Conservation (phyloP, 1,140 invertebrate genomes). For the Listronotus oregonensis region DNA sequence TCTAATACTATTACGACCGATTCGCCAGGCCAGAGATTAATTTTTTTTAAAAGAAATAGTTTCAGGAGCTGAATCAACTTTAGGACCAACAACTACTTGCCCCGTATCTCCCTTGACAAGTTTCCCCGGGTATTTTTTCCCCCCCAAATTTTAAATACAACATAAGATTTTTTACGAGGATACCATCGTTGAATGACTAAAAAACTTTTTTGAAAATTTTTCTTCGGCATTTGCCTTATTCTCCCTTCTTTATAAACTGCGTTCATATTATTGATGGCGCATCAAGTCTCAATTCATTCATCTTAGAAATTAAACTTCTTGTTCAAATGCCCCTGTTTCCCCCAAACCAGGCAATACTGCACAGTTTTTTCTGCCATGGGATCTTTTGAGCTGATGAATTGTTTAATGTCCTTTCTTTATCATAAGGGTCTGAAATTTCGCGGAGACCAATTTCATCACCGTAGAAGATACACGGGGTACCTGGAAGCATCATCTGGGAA, state of each 20-base stretch:
- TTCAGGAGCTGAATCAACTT: slow-evolving; percentile 61
- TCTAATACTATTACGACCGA: slow-evolving; percentile 52
- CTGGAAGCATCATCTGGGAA: slow-evolving; percentile 75
- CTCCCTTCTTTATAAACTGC: slow-evolving; percentile 66
- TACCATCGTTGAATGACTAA: slow-evolving; percentile 76
- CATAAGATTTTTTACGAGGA: slow-evolving; percentile 74
- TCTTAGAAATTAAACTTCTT: slow-evolving; percentile 60
- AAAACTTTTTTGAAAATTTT: slow-evolving; percentile 65
- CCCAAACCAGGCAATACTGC: slow-evolving; percentile 65
- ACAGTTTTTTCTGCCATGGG: slow-evolving; percentile 59
- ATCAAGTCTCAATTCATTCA: slow-evolving; percentile 62
- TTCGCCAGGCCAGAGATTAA: slow-evolving; percentile 58
- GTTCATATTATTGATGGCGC: slow-evolving; percentile 74
- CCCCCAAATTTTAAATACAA: slow-evolving; percentile 74
- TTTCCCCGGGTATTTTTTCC: slow-evolving; percentile 65
- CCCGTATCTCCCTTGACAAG: slow-evolving; percentile 75
- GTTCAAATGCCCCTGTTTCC: slow-evolving; percentile 56
- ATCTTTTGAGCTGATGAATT: slow-evolving; percentile 71
- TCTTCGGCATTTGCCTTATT: slow-evolving; percentile 68
- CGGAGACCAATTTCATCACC: slow-evolving; percentile 75
- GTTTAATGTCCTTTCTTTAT: slow-evolving; percentile 65
- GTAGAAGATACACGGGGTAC: slow-evolving; percentile 80
- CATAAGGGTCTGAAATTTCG: slow-evolving; percentile 57
- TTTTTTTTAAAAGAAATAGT: slow-evolving; percentile 70
- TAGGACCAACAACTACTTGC: slow-evolving; percentile 67